phyloP scores from a whole-genome alignment of 2,888 invertebrate species.

The Drosophila mimica region DNA sequence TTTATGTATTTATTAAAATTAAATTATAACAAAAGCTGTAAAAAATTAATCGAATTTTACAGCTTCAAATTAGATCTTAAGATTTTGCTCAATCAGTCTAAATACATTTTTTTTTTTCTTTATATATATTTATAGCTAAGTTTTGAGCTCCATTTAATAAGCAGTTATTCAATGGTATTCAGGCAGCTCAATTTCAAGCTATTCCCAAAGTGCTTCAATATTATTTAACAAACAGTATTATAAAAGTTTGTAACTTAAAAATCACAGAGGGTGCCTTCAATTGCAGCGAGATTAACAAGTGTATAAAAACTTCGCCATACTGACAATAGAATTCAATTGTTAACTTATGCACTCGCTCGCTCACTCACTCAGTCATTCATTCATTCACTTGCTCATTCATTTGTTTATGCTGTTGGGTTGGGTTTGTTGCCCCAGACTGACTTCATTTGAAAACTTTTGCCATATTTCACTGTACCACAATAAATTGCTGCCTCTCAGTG shows the following conservation, averaged over 20 bases:
- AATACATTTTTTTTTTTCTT: neutral
- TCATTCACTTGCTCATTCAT: slow-evolving; percentile 50
- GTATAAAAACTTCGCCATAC: slow-evolving; percentile 55
- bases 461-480: slow-evolving; percentile 71
- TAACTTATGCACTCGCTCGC: slow-evolving; percentile 40
- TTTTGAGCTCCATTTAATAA: neutral
- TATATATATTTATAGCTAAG: neutral
- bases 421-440: slow-evolving; percentile 50
- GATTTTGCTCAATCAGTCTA: neutral
- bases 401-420: slow-evolving; percentile 52
- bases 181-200: neutral
- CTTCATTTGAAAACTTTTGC: slow-evolving; percentile 74
- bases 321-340: slow-evolving; percentile 57
- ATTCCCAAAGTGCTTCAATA: neutral
- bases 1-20: neutral
- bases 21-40: neutral
- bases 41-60: neutral
- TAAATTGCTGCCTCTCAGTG: slow-evolving; percentile 61
- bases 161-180: neutral
- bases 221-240: neutral
- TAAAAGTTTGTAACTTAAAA: neutral
- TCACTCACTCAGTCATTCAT: slow-evolving; percentile 18
- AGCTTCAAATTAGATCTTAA: neutral
- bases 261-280: slow-evolving; percentile 28
- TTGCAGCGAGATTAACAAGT: slow-evolving; percentile 42